Conservation (phyloP, 2,113 vertebrate species). For the Tychaedon coryphoeus region DNA sequence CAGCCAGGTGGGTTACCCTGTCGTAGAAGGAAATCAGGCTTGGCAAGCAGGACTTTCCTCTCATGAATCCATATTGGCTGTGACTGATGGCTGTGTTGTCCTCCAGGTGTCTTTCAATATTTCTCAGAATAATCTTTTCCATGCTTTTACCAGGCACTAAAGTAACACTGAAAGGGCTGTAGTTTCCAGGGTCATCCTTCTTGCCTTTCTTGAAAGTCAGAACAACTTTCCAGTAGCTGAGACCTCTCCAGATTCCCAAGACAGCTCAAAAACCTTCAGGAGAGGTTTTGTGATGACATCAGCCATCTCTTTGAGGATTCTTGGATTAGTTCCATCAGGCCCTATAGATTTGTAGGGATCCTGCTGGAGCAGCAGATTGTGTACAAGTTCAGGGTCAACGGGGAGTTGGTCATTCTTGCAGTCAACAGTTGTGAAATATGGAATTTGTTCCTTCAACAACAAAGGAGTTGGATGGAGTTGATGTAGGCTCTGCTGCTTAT, state of each 20-base stretch:
- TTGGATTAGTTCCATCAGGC: neutral
- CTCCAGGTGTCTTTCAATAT: neutral
- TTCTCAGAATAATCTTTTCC: neutral
- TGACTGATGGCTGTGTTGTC: neutral
- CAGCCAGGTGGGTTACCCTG: neutral
- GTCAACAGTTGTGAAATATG: accelerated
- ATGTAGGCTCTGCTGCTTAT: neutral
- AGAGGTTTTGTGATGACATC: neutral
- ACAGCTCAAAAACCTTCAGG: neutral
- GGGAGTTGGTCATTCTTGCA: neutral
- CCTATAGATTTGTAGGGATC: neutral
- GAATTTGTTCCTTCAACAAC: neutral
- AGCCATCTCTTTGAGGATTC: neutral
- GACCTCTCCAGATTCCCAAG: too few relatives aligned
- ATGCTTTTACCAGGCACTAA: neutral
- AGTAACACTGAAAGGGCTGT: neutral
- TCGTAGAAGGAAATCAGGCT: accelerated
- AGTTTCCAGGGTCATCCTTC: neutral
- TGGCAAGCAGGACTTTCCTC: too few relatives aligned
- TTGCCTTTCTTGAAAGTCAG: neutral
- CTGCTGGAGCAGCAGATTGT: neutral
- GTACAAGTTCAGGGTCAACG: neutral
- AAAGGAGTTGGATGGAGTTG: neutral
- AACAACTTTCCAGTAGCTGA: neutral
- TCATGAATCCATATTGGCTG: neutral